phyloP scores from a whole-genome alignment of 1,140 invertebrate genomes.

The Drosophila busckii region DNA sequence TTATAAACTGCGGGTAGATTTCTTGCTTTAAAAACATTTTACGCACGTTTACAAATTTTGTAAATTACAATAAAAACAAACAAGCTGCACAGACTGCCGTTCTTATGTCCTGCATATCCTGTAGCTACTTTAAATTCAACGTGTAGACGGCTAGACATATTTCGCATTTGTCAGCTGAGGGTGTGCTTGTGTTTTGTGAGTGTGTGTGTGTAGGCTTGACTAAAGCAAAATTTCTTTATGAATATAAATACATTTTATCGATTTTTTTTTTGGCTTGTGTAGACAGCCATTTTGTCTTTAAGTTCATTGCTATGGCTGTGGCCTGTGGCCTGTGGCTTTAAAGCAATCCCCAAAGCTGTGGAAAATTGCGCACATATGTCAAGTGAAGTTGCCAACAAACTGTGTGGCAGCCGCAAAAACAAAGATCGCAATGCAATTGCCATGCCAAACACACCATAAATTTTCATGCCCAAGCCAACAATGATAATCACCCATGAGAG shows the following conservation, averaged over 20 bases:
- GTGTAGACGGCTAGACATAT: too few relatives aligned
- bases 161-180: conserved; percentile 18
- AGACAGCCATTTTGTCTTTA: conserved; percentile 27
- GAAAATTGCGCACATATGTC: conserved; percentile 71
- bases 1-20: too few relatives aligned
- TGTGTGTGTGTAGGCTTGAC: conserved; percentile 5
- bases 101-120: conserved; percentile 4
- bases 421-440: conserved; percentile 53
- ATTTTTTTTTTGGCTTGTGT: conserved; percentile 38
- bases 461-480: conserved; percentile 31
- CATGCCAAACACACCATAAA: conserved; percentile 52
- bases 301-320: conserved; percentile 28
- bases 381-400: conserved; percentile 11
- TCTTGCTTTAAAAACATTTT: too few relatives aligned
- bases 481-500: conserved; percentile 46
- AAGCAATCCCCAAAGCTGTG: conserved; percentile 52
- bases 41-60: too few relatives aligned
- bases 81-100: conserved; percentile 1
- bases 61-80: too few relatives aligned
- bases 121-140: conserved; percentile 72
- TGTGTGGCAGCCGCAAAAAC: conserved; percentile 29
- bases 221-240: conserved; percentile 55
- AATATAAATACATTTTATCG: conserved; percentile 73
- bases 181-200: conserved; percentile 38
- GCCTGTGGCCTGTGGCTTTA: conserved; percentile 12